Conservation (phyloP, 2,888 invertebrate genomes). For the Idaea dimidiata region DNA sequence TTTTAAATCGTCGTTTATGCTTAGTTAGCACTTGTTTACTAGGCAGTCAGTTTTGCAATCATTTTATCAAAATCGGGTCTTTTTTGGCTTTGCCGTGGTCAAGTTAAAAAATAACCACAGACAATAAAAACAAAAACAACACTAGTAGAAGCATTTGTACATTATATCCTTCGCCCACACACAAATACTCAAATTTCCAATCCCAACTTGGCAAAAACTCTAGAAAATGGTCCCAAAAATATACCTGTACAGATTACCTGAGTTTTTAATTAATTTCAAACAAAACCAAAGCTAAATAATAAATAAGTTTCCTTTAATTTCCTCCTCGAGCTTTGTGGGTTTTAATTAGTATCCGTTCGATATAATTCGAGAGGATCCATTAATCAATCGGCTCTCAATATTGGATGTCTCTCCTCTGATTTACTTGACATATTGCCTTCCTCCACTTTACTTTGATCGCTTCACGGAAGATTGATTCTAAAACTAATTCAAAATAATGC, state of each 20-base stretch:
- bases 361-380: not conserved
- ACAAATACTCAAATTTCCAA: no score
- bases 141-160: no score
- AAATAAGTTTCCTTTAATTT: not conserved
- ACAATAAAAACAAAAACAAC: no score
- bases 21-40: no score
- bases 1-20: no score
- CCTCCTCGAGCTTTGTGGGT: not conserved
- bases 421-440: not conserved
- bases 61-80: no score
- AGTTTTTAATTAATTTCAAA: not conserved
- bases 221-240: no score
- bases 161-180: no score
- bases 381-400: not conserved
- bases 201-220: no score
- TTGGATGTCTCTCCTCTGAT: not conserved
- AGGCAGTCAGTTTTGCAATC: no score
- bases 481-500: not conserved
- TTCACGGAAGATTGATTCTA: not conserved
- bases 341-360: not conserved
- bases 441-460: not conserved
- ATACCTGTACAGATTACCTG: not conserved
- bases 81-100: no score
- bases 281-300: not conserved
- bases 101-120: no score